Percentiles rank a stretch among this genome's conserved stretches.
phyloP scores from a whole-genome alignment of 2,888 invertebrate genomes.

The Amiota minor region DNA sequence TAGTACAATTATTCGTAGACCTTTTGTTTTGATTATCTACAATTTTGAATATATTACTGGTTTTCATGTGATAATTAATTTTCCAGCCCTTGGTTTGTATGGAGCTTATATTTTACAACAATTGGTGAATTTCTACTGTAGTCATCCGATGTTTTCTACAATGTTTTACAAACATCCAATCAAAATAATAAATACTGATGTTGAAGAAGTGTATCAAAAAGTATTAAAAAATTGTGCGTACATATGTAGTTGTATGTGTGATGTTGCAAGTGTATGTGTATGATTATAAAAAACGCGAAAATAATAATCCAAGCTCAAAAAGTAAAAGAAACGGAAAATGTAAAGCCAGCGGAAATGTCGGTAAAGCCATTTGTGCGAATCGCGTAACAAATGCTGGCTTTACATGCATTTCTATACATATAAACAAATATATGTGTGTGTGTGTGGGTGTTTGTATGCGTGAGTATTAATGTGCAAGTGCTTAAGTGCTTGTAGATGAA shows the following conservation, averaged over 20 bases:
- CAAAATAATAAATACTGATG: no score
- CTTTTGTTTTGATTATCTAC: no score
- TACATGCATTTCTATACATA: constrained; percentile 30
- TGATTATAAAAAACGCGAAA: constrained; percentile 34
- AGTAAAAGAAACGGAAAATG: not conserved
- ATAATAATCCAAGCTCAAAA: constrained; percentile 24
- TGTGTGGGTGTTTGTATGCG: not conserved
- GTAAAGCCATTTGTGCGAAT: constrained; percentile 51
- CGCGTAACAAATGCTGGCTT: constrained; percentile 54
- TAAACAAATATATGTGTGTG: not conserved
- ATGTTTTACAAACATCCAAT: no score
- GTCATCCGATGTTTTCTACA: no score
- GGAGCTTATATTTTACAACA: no score
- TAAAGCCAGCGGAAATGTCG: constrained; percentile 50
- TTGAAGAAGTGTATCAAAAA: constrained; percentile 24
- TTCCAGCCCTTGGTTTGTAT: no score
- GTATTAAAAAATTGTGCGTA: constrained; percentile 31
- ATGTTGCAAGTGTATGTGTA: not conserved
- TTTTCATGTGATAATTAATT: no score
- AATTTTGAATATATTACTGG: no score
- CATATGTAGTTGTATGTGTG: not conserved
- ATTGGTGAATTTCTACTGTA: no score
- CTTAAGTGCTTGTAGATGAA: constrained; percentile 15
- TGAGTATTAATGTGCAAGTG: constrained; percentile 9
- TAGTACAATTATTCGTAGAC: no score